phyloP scores from a whole-genome alignment of 2,888 invertebrate species.

The Melanophora roralis region DNA sequence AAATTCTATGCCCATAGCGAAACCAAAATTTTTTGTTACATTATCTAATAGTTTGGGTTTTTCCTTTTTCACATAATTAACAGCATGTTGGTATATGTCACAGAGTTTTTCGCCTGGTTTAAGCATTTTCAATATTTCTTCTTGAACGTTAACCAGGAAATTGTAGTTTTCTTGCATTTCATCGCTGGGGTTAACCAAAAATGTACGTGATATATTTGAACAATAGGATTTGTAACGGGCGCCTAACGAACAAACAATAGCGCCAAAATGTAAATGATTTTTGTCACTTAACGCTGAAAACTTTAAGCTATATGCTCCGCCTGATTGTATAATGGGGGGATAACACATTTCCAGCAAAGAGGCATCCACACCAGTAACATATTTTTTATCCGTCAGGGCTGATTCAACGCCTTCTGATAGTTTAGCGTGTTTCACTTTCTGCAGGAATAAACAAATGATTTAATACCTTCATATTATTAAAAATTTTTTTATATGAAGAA shows the following conservation, averaged over 20 bases:
- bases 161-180: conserved; percentile 92
- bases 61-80: conserved; percentile 89
- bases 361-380: conserved; percentile 92
- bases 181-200: conserved; percentile 95
- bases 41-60: conserved; percentile 91
- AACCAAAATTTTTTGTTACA: conserved; percentile 96
- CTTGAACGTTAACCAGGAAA: conserved; percentile 91
- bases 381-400: conserved; percentile 96
- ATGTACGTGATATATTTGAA: conserved; percentile 96
- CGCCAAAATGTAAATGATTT: conserved; percentile 95
- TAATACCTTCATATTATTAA: too few species aligned
- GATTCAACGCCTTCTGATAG: conserved; percentile 96
- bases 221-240: conserved; percentile 98
- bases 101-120: conserved; percentile 89
- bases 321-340: conserved; percentile 99
- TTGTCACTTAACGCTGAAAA: conserved; percentile 97
- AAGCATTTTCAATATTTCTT: conserved; percentile 91
- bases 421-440: conserved; percentile 97
- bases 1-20: conserved; percentile 99
- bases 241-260: conserved; percentile 96
- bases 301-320: conserved; percentile 97
- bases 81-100: conserved; percentile 90
- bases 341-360: conserved; percentile 97
- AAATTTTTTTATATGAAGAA: too few species aligned
- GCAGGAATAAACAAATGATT: conserved; percentile 66